Conservation (phyloP, 1,140 invertebrate species). For the Marisa cornuarietis region DNA sequence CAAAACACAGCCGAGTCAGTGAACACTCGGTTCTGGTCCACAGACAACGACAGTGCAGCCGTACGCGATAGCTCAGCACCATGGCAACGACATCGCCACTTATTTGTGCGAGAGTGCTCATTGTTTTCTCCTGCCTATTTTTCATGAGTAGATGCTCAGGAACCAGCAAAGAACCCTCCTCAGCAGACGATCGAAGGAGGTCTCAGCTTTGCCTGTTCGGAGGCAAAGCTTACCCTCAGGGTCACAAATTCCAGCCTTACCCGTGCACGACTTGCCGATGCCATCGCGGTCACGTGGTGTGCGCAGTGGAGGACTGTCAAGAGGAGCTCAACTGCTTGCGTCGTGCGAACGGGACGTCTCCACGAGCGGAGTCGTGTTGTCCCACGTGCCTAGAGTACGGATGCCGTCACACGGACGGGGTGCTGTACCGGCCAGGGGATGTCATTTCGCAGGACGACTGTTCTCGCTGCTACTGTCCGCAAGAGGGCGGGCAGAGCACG, state of each 20-base stretch:
- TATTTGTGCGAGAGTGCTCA: background rate
- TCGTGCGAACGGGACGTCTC: conserved; percentile 10
- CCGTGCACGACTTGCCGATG: conserved; percentile 22
- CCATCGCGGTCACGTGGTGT: conserved; percentile 10
- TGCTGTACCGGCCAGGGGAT: conserved; percentile 15
- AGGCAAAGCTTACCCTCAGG: background rate
- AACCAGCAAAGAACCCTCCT: background rate
- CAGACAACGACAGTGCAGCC: background rate
- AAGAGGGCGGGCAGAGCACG: conserved; percentile 11
- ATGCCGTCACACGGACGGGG: conserved; percentile 24
- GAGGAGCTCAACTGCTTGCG: conserved; percentile 16
- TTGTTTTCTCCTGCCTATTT: background rate
- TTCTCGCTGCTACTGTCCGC: conserved; percentile 23
- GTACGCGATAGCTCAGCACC: background rate
- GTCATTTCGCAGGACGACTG: conserved; percentile 14
- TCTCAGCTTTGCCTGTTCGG: background rate
- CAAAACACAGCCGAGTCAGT: no score
- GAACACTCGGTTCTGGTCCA: no score
- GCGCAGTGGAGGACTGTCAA: conserved; percentile 21
- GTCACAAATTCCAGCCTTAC: conserved; percentile 14
- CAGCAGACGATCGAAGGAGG: no score
- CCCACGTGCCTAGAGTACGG: conserved; percentile 23
- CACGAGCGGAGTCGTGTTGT: conserved; percentile 7
- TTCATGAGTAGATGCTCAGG: background rate
- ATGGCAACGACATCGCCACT: background rate